phyloP scores from a whole-genome alignment of 1,140 invertebrate species.

The Drosophila athabasca region DNA sequence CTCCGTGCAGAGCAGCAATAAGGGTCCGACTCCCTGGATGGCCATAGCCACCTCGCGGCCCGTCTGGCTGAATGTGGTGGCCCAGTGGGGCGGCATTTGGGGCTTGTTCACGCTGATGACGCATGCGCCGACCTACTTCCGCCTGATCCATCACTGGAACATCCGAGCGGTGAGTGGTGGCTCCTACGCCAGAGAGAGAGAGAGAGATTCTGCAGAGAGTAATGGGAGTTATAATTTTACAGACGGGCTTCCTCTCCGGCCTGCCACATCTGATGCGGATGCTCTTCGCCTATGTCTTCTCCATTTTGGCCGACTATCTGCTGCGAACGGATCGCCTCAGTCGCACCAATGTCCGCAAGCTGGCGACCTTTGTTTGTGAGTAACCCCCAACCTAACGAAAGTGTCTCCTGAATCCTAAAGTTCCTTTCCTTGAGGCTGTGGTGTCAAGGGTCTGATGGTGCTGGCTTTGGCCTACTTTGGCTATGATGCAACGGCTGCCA shows the following conservation, averaged over 20 bases:
- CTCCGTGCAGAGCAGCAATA: conserved; percentile 83
- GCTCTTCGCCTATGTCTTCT: conserved; percentile 86
- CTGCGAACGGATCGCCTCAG: conserved; percentile 85
- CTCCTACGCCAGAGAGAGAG: too few species aligned
- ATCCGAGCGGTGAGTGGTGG: conserved; percentile 88
- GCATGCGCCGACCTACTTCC: conserved; percentile 93
- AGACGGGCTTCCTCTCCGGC: conserved; percentile 88
- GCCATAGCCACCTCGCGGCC: conserved; percentile 89
- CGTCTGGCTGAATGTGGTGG: conserved; percentile 90
- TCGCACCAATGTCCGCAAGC: conserved; percentile 87
- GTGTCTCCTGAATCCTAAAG: too few species aligned
- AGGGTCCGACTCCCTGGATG: conserved; percentile 88
- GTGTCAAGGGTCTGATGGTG: conserved; percentile 85
- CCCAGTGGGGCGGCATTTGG: conserved; percentile 93
- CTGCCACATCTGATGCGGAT: conserved; percentile 87
- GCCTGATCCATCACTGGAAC: conserved; percentile 92
- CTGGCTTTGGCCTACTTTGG: conserved; percentile 87
- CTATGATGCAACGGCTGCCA: conserved; percentile 86
- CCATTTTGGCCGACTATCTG: conserved; percentile 86
- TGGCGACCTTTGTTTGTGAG: conserved; percentile 86
- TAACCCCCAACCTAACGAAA: not conserved
- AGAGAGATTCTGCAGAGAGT: too few species aligned
- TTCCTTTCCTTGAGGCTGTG: conserved; percentile 75
- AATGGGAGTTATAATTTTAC: conserved; percentile 35
- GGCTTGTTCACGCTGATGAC: conserved; percentile 93